Evolutionary conservation across 2,888 invertebrate genomes (phyloP).

Genomic region (Parasteatoda lunata): DNA sequence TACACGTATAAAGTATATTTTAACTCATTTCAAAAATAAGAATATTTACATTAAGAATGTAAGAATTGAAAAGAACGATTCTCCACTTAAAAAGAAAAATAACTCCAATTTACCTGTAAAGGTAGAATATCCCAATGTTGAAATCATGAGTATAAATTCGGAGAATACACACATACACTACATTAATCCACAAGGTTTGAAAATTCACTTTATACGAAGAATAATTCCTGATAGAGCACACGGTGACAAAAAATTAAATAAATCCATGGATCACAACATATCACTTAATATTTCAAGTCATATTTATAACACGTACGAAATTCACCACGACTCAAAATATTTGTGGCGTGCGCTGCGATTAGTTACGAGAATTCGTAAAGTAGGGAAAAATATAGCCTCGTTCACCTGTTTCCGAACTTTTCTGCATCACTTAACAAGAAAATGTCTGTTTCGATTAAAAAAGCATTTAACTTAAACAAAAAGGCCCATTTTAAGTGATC

Average conservation of each 20-base stretch:
- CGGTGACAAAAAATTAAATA: slow-evolving; percentile 7
- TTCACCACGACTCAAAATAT: slow-evolving; percentile 56
- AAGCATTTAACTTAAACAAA: too few relatives aligned
- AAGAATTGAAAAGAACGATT: too few relatives aligned
- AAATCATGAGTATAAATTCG: slow-evolving; percentile 8
- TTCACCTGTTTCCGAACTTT: not conserved
- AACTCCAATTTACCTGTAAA: slow-evolving; percentile 40
- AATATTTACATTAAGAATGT: too few relatives aligned
- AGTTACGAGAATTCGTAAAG: slow-evolving; percentile 28
- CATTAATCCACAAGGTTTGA: not conserved
- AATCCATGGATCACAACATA: slow-evolving; percentile 39
- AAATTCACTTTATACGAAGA: slow-evolving; percentile 1
- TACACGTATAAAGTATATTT: too few relatives aligned
- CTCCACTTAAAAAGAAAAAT: not conserved
- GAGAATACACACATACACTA: slow-evolving; percentile 6
- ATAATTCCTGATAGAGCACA: not conserved
- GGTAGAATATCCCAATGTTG: slow-evolving; percentile 43
- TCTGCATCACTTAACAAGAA: not conserved
- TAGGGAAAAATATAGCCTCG: slow-evolving; percentile 45
- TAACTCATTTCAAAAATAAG: too few relatives aligned
- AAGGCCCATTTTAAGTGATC: not conserved
- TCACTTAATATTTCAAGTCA: slow-evolving; percentile 46
- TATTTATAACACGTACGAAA: slow-evolving; percentile 52
- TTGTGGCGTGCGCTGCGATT: slow-evolving; percentile 42
- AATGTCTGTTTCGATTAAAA: not conserved